phyloP scores from a whole-genome alignment of 2,888 invertebrate genomes.

The Catocala nupta region DNA sequence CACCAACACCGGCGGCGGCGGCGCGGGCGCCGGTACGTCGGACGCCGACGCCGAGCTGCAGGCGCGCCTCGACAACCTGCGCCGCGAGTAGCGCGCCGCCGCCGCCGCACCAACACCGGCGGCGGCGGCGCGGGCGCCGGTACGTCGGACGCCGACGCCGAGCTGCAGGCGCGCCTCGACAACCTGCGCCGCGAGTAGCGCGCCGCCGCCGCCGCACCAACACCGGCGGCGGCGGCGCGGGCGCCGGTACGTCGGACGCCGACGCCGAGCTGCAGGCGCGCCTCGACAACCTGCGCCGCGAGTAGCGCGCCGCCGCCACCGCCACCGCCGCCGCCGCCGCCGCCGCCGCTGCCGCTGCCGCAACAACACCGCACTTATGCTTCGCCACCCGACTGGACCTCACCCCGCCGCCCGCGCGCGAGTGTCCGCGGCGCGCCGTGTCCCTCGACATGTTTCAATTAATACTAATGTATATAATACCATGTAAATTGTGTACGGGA shows the following conservation, averaged over 20 bases:
- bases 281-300: constrained; percentile 96
- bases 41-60: constrained; percentile 99
- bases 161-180: constrained; percentile 98
- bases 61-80: constrained; percentile 97
- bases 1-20: constrained; percentile 77
- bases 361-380: no score
- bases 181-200: constrained; percentile 95
- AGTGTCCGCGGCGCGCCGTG: no score
- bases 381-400: no score
- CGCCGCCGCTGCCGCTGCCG: no score
- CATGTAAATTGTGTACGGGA: no score
- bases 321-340: background rate
- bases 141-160: constrained; percentile 96
- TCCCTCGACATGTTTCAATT: no score
- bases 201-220: background rate
- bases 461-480: no score
- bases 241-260: constrained; percentile 90
- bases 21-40: constrained; percentile 84
- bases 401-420: no score
- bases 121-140: constrained; percentile 81
- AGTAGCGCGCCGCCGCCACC: constrained; percentile 79
- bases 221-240: constrained; percentile 76
- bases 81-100: constrained; percentile 90
- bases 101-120: background rate
- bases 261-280: constrained; percentile 99